phyloP scores from a whole-genome alignment of 2,888 invertebrate species.

The Drosophila macrospina region DNA sequence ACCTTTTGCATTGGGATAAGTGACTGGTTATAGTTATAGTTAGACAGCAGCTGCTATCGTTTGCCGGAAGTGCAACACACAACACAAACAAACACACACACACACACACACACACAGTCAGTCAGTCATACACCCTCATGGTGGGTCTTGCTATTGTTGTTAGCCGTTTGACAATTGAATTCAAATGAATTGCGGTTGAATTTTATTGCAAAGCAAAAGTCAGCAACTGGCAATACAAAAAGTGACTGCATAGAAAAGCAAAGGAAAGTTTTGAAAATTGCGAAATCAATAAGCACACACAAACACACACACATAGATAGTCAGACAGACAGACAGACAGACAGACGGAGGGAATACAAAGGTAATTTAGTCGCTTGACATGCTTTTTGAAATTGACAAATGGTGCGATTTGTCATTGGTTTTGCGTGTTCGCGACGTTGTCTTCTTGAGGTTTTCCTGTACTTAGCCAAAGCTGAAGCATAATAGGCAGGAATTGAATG shows the following conservation, averaged over 20 bases:
- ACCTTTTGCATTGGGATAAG: conserved; percentile 31
- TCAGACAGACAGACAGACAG: background rate
- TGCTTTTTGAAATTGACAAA: conserved; percentile 72
- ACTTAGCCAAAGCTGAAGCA: conserved; percentile 2
- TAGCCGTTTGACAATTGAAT: conserved; percentile 71
- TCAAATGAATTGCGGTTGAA: conserved; percentile 78
- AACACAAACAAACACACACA: conserved; percentile 15
- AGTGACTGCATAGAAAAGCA: conserved; percentile 12
- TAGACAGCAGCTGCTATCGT: conserved; percentile 24
- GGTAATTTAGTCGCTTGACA: conserved; percentile 78
- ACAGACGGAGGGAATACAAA: conserved; percentile 44
- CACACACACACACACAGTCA: conserved; percentile 3
- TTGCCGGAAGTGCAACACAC: conserved; percentile 61
- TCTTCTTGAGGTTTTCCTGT: conserved; percentile 48
- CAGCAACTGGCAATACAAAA: conserved; percentile 36
- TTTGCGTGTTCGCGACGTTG: conserved; percentile 37
- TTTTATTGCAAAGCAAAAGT: conserved; percentile 60
- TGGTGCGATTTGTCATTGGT: conserved; percentile 58
- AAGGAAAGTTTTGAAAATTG: conserved; percentile 48
- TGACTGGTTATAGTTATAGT: conserved; percentile 17
- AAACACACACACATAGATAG: background rate
- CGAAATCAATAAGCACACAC: conserved; percentile 66
- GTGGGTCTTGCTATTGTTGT: conserved; percentile 36
- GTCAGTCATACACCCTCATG: conserved; percentile 25
- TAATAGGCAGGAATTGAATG: background rate